These are phyloP conservation scores for Antheraea assamensis DNA, from an alignment of 2,888 invertebrate genomes.

Conservation along the genomic window DNA sequence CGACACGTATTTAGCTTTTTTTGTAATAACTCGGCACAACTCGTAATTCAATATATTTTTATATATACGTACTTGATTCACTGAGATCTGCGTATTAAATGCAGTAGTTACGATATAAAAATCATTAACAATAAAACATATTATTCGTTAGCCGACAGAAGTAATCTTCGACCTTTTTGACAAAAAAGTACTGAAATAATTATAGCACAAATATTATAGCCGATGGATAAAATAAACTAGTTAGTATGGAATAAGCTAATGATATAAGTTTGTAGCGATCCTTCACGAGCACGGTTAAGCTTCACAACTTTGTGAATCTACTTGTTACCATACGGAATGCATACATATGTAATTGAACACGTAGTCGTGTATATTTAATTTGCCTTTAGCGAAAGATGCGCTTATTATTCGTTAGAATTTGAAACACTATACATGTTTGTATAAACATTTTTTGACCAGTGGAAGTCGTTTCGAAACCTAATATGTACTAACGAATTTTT, in stretches of 20 bases:
- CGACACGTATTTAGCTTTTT: too few relatives aligned
- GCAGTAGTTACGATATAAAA: too few relatives aligned
- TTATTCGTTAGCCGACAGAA: too few relatives aligned
- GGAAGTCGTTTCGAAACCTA: too few relatives aligned
- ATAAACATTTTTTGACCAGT: too few relatives aligned
- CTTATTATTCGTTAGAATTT: neutral
- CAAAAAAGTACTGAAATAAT: neutral
- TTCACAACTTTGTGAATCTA: constrained; percentile 19
- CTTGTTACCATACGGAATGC: neutral
- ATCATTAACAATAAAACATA: too few relatives aligned
- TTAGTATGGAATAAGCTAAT: constrained; percentile 24
- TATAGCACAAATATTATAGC: neutral
- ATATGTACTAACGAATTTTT: too few relatives aligned
- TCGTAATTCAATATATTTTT: too few relatives aligned
- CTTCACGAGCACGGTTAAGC: constrained; percentile 28
- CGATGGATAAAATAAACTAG: neutral
- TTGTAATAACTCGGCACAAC: too few relatives aligned
- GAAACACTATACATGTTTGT: neutral
- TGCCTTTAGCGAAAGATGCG: neutral
- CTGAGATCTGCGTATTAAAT: too few relatives aligned
- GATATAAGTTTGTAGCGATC: constrained; percentile 27
- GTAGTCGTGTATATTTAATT: neutral
- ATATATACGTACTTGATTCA: too few relatives aligned
- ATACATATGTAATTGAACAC: neutral
- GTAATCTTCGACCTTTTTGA: neutral